A percentile compares a stretch with the other conserved stretches of the same genome.
Evolutionary conservation across 2,797 vertebrate species (phyloP).

Genomic region (Ctenochaetus hawaiiensis): DNA sequence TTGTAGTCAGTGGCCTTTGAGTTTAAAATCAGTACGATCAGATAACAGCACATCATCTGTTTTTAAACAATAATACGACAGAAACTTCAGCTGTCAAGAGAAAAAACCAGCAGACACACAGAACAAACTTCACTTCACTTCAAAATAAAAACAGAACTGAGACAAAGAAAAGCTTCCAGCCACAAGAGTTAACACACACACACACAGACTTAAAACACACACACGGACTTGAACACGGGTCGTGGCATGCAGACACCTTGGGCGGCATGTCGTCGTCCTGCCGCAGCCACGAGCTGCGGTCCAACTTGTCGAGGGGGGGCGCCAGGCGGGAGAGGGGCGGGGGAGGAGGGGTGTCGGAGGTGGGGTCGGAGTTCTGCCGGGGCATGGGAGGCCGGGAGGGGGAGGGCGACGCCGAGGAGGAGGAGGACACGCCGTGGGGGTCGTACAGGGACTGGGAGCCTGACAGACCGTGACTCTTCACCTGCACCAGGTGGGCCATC

Average conservation of each 20-base stretch:
- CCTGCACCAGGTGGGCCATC: slow-evolving; percentile 95
- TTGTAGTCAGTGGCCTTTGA: not conserved
- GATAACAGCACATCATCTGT: too few species aligned
- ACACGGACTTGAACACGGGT: slow-evolving; percentile 12
- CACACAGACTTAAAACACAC: slow-evolving; percentile 31
- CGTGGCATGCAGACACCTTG: slow-evolving; percentile 88
- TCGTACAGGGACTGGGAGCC: slow-evolving; percentile 98
- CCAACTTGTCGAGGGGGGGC: slow-evolving; percentile 92
- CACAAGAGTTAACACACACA: slow-evolving; percentile 1
- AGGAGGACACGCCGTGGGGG: slow-evolving; percentile 94
- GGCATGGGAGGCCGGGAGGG: slow-evolving; percentile 97
- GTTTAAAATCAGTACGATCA: too few species aligned
- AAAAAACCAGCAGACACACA: not conserved
- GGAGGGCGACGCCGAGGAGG: slow-evolving; percentile 92
- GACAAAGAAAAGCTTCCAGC: slow-evolving; percentile 14
- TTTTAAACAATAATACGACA: not conserved
- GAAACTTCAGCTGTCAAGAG: not conserved
- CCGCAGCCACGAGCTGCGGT: slow-evolving; percentile 97
- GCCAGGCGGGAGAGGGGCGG: slow-evolving; percentile 91
- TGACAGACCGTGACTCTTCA: slow-evolving; percentile 96
- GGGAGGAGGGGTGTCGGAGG: slow-evolving; percentile 95
- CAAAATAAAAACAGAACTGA: not conserved
- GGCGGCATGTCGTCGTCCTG: slow-evolving; percentile 98
- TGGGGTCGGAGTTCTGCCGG: slow-evolving; percentile 99
- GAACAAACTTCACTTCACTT: not conserved